These are phyloP conservation scores for Cochlearius cochlearius DNA, from an alignment of 2,113 vertebrate species.

Conservation along the genomic window DNA sequence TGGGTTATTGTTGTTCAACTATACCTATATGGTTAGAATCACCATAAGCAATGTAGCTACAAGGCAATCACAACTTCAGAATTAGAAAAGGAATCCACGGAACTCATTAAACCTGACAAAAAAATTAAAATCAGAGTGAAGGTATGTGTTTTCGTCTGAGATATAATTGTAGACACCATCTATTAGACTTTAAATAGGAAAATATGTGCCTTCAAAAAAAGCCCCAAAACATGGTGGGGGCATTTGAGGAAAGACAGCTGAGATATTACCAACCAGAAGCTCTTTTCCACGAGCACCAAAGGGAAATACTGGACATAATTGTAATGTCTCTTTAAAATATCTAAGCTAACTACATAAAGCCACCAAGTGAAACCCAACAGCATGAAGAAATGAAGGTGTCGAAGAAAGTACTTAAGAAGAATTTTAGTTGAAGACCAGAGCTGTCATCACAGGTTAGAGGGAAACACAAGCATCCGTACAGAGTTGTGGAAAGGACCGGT, in stretches of 20 bases:
- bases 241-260: background rate
- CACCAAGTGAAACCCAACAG: background rate
- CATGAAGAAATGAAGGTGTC: background rate
- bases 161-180: background rate
- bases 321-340: background rate
- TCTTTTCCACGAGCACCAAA: background rate
- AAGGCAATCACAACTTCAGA: background rate
- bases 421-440: background rate
- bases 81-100: background rate
- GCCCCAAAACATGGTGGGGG: rapidly evolving
- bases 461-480: background rate
- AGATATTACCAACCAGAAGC: background rate
- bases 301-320: background rate
- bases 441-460: background rate
- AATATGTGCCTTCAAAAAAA: background rate
- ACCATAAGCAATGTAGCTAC: background rate
- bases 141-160: rapidly evolving
- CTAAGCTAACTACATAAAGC: background rate
- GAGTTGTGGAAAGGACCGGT: background rate
- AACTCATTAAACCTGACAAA: background rate
- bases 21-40: background rate
- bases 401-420: background rate
- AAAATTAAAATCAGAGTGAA: background rate
- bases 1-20: background rate
- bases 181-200: background rate